A percentile compares a stretch with the other conserved stretches of the same genome.
phyloP scores from a whole-genome alignment of 2,113 vertebrate species.

The Bucco capensis region DNA sequence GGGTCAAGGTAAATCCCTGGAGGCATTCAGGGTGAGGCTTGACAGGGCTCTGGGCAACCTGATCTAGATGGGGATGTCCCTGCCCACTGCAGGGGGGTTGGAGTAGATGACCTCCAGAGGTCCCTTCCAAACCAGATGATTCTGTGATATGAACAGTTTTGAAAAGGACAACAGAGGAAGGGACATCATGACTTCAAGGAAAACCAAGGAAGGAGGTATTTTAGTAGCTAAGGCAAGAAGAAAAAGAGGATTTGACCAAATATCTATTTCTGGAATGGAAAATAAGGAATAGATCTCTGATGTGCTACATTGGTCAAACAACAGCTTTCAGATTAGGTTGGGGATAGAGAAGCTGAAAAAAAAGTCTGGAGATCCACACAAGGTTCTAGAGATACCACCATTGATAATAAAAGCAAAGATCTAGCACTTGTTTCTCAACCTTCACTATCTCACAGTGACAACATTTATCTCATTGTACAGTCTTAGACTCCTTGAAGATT shows the following conservation, averaged over 20 bases:
- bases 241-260: not conserved
- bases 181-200: not conserved
- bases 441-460: not conserved
- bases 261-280: not conserved
- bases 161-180: not conserved
- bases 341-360: not conserved
- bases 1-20: not conserved
- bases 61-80: too few relatives aligned
- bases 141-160: too few relatives aligned
- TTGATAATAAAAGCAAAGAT: not conserved
- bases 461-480: not conserved
- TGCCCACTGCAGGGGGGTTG: too few relatives aligned
- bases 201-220: not conserved
- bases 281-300: not conserved
- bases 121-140: too few relatives aligned
- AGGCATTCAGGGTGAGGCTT: too few relatives aligned
- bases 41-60: too few relatives aligned
- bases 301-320: not conserved
- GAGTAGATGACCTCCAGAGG: too few relatives aligned
- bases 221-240: not conserved
- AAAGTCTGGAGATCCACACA: not conserved
- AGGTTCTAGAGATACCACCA: not conserved
- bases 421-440: not conserved
- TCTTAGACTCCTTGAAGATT: not conserved
- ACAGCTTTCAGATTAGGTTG: not conserved